Evolutionary conservation across 1,140 invertebrate species (phyloP).

Genomic region (Drosophila sp.): DNA sequence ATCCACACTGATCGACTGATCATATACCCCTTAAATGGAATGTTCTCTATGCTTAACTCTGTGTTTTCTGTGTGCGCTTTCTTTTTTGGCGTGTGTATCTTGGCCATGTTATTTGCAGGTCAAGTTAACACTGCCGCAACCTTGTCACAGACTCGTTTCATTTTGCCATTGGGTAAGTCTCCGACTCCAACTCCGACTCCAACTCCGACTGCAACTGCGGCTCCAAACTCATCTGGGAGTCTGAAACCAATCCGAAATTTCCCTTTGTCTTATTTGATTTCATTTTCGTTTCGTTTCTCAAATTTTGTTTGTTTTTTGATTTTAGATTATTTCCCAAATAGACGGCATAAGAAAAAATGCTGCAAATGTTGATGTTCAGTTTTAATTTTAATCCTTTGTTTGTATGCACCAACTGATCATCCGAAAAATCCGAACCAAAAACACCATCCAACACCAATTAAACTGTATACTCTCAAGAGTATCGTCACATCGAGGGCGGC

Average conservation of each 20-base stretch:
- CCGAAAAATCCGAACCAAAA: too few relatives aligned
- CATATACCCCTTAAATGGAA: conserved; percentile 37
- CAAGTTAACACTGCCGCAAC: conserved; percentile 40
- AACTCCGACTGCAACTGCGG: not conserved
- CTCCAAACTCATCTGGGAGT: not conserved
- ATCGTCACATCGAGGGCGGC: conserved; percentile 79
- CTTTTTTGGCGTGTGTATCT: conserved; percentile 29
- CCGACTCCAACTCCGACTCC: conserved; percentile 19
- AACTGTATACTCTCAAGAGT: conserved; percentile 58
- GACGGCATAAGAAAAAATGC: conserved; percentile 79
- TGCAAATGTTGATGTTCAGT: conserved; percentile 67
- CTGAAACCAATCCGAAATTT: not conserved
- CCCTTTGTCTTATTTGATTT: conserved; percentile 6
- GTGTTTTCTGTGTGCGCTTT: conserved; percentile 51
- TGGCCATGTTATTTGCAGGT: conserved; percentile 58
- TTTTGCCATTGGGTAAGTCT: conserved; percentile 82
- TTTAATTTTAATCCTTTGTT: conserved; percentile 58
- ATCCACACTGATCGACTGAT: not conserved
- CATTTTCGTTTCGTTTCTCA: conserved; percentile 31
- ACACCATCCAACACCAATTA: conserved; percentile 16
- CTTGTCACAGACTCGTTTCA: conserved; percentile 75
- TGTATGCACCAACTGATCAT: conserved; percentile 32
- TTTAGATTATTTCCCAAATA: conserved; percentile 84
- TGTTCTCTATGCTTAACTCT: conserved; percentile 61
- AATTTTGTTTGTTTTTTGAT: conserved; percentile 56